These are phyloP conservation scores for Lepidostoma basale DNA, from an alignment of 1,140 invertebrate genomes.

Conservation along the genomic window DNA sequence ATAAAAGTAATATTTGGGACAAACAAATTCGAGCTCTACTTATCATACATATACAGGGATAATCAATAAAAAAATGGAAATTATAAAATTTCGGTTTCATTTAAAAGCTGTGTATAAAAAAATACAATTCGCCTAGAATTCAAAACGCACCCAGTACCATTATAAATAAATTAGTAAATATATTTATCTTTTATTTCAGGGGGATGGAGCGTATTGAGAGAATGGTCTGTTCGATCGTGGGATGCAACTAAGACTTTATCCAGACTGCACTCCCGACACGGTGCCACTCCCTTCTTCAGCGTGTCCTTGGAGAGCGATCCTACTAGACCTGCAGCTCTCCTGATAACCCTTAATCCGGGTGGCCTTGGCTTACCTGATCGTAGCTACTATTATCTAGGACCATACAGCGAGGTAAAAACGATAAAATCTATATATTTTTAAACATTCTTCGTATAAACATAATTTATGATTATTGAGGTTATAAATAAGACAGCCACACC, in stretches of 20 bases:
- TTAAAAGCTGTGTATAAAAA: neutral
- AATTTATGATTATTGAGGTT: neutral
- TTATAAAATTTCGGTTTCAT: neutral
- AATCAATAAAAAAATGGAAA: neutral
- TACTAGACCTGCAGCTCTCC: slow-evolving; percentile 44
- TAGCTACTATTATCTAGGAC: slow-evolving; percentile 60
- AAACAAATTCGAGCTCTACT: neutral
- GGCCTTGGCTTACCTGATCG: slow-evolving; percentile 62
- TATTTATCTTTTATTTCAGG: slow-evolving; percentile 50
- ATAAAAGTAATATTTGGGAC: neutral
- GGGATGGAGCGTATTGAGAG: slow-evolving; percentile 60
- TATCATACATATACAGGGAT: neutral
- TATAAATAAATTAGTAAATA: neutral
- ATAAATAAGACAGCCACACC: neutral
- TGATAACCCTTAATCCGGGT: slow-evolving; percentile 61
- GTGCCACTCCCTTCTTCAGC: slow-evolving; percentile 20
- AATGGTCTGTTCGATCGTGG: slow-evolving; percentile 57
- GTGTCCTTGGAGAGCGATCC: slow-evolving; percentile 41
- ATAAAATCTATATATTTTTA: slow-evolving; percentile 29
- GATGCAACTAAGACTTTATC: slow-evolving; percentile 48
- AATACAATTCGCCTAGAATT: neutral
- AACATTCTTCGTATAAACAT: neutral
- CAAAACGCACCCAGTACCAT: no score
- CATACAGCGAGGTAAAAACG: slow-evolving; percentile 51
- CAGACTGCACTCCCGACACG: neutral